These are phyloP conservation scores for Shinisaurus crocodilurus DNA, from an alignment of 2,113 vertebrate genomes.

Conservation along the genomic window DNA sequence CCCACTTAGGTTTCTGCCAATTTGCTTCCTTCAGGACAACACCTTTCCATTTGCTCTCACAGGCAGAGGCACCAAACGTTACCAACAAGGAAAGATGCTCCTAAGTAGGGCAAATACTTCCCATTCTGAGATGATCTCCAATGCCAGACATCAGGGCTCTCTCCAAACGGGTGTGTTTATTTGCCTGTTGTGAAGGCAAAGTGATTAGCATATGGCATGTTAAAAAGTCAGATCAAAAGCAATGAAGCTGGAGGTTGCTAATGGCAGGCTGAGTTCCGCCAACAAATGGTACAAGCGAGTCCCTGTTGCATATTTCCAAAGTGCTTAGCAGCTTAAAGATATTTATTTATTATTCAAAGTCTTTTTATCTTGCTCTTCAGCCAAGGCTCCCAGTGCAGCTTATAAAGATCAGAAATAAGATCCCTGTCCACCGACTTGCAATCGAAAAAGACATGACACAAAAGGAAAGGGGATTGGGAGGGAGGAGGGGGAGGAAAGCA, in stretches of 20 bases:
- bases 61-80: conserved; percentile 76
- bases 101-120: conserved; percentile 60
- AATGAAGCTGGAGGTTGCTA: neutral
- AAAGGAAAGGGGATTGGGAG: too few relatives aligned
- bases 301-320: too few relatives aligned
- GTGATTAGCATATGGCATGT: neutral
- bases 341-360: too few relatives aligned
- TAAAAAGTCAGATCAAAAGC: neutral
- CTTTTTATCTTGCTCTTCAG: too few relatives aligned
- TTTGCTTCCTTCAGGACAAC: conserved; percentile 57
- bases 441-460: too few relatives aligned
- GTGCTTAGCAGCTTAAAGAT: too few relatives aligned
- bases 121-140: conserved; percentile 53
- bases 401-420: too few relatives aligned
- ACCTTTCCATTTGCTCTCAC: conserved; percentile 74
- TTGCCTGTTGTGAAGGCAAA: conserved; percentile 52
- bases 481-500: too few relatives aligned
- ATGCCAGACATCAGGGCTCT: conserved; percentile 61
- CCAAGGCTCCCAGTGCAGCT: too few relatives aligned
- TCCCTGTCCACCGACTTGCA: too few relatives aligned
- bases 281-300: too few relatives aligned
- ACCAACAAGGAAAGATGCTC: conserved; percentile 63
- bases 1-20: conserved; percentile 56
- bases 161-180: conserved; percentile 64
- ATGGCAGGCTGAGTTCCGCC: neutral